Conservation (phyloP, 2,797 vertebrate species). For the Podarcis siculus region DNA sequence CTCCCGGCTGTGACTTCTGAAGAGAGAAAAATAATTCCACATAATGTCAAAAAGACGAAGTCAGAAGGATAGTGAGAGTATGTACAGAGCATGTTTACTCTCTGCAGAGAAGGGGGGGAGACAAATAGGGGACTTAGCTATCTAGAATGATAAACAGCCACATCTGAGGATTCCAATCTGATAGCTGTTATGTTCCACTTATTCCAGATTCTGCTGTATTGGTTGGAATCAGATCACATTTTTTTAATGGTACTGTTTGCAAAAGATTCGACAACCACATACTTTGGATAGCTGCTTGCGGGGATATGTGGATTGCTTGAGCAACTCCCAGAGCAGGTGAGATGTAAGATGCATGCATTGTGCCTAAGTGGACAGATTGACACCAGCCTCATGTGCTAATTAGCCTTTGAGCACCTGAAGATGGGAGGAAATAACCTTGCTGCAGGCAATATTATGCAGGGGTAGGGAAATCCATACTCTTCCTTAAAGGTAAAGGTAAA, state of each 20-base stretch:
- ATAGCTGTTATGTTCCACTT: conserved; percentile 34
- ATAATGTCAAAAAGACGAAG: neutral
- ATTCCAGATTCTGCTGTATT: neutral
- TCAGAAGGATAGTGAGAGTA: neutral
- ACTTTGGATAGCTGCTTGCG: neutral
- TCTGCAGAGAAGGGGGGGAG: conserved; percentile 24
- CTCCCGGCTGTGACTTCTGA: neutral
- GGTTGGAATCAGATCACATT: neutral
- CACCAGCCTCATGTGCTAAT: neutral
- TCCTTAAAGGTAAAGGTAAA: neutral
- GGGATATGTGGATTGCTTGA: too few relatives aligned
- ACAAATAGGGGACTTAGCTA: neutral
- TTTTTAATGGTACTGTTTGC: neutral
- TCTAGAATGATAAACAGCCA: neutral
- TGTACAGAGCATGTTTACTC: neutral
- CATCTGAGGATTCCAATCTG: neutral
- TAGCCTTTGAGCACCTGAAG: neutral
- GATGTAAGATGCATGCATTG: neutral
- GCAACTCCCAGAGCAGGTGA: too few relatives aligned
- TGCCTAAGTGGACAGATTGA: neutral
- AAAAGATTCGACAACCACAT: neutral
- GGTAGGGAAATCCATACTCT: too few relatives aligned
- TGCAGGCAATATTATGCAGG: neutral
- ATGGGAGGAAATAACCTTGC: neutral
- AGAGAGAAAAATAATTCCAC: neutral